Evolutionary conservation across 2,797 vertebrate species (phyloP).

Genomic region (Eupleurogrammus muticus): DNA sequence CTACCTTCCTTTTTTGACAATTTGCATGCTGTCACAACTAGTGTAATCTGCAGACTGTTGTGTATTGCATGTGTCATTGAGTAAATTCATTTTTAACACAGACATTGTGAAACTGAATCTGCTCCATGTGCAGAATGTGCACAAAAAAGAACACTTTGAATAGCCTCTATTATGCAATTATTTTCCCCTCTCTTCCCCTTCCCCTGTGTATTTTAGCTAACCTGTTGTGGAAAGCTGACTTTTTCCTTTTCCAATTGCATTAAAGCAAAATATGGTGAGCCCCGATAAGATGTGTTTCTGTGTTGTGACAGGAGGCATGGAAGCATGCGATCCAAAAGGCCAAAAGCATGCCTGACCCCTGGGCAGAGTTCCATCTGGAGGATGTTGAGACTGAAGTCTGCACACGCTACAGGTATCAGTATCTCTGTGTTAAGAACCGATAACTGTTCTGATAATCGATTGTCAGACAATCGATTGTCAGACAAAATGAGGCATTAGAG

Average conservation of each 20-base stretch:
- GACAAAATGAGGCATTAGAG: too few species aligned
- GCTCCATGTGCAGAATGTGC: neutral
- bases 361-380: slow-evolving; percentile 97
- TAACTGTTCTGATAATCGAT: too few species aligned
- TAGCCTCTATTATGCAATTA: neutral
- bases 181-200: neutral
- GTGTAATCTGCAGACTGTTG: neutral
- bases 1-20: slow-evolving; percentile 1
- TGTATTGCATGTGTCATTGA: slow-evolving; percentile 10
- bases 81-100: neutral
- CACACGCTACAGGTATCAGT: slow-evolving; percentile 90
- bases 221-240: neutral
- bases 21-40: slow-evolving; percentile 17
- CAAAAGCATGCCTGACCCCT: slow-evolving; percentile 96
- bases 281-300: slow-evolving; percentile 22
- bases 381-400: slow-evolving; percentile 90
- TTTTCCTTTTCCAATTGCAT: neutral
- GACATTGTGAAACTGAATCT: slow-evolving; percentile 3
- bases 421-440: too few species aligned
- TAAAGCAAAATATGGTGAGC: neutral
- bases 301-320: slow-evolving; percentile 89
- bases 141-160: neutral
- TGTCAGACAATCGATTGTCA: too few species aligned
- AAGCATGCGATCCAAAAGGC: slow-evolving; percentile 95
- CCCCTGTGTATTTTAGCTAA: neutral